These are phyloP conservation scores for Cerastis leucographa DNA, from an alignment of 2,888 invertebrate genomes.

Conservation along the genomic window DNA sequence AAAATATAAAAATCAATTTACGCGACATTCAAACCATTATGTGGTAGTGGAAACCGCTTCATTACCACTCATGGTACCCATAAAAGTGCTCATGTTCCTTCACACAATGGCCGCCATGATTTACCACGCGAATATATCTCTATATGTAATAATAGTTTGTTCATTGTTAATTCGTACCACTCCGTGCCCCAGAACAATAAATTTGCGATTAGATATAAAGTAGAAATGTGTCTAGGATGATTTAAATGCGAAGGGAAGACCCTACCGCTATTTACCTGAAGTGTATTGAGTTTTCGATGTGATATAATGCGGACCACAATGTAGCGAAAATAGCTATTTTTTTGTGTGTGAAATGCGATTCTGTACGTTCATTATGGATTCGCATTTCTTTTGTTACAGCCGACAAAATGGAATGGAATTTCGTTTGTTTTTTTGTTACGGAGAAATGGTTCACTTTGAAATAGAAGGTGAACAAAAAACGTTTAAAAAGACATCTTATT, in stretches of 20 bases:
- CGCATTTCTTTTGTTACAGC: constrained; percentile 79
- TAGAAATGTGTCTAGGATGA: constrained; percentile 83
- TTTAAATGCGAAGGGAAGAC: constrained; percentile 82
- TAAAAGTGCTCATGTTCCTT: constrained; percentile 79
- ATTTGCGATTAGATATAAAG: constrained; percentile 89
- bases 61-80: constrained; percentile 84
- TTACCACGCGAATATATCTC: constrained; percentile 81
- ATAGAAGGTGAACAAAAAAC: constrained; percentile 46
- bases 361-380: constrained; percentile 80
- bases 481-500: constrained; percentile 44
- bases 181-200: constrained; percentile 86
- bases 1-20: constrained; percentile 90
- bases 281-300: constrained; percentile 79
- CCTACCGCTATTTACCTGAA: constrained; percentile 87
- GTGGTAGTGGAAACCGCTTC: constrained; percentile 85
- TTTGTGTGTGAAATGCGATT: constrained; percentile 85
- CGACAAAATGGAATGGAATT: constrained; percentile 77
- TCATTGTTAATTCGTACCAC: constrained; percentile 88
- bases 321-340: constrained; percentile 78
- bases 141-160: constrained; percentile 86
- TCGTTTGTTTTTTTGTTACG: constrained; percentile 61
- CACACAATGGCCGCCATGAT: constrained; percentile 81
- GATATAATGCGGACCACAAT: constrained; percentile 88
- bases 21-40: constrained; percentile 82
- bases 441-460: constrained; percentile 63